A percentile compares a stretch with the other conserved stretches of the same genome.
These are phyloP conservation scores for Perca schrenkii DNA, from an alignment of 2,113 vertebrate genomes.

Conservation along the genomic window DNA sequence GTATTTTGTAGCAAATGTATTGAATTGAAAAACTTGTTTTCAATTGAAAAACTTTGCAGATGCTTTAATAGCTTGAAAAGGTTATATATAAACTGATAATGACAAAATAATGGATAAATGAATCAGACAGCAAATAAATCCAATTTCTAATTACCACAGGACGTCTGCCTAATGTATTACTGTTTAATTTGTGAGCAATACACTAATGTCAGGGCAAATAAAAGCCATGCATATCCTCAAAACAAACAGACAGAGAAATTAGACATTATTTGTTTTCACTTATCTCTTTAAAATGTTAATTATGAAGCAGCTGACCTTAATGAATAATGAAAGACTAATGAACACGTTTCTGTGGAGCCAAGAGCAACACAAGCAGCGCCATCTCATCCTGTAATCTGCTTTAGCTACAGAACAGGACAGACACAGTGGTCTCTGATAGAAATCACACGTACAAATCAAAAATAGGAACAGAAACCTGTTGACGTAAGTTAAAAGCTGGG, in stretches of 20 bases:
- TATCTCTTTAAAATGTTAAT: slow-evolving; percentile 56
- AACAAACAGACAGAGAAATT: slow-evolving; percentile 51
- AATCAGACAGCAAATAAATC: slow-evolving; percentile 60
- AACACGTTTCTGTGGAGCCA: slow-evolving; percentile 39
- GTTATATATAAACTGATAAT: slow-evolving; percentile 7
- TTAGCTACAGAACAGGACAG: slow-evolving; percentile 21
- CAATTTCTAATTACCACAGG: slow-evolving; percentile 34
- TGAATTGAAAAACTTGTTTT: not conserved
- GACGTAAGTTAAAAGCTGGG: slow-evolving; percentile 2
- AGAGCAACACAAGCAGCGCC: slow-evolving; percentile 26
- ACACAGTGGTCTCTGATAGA: not conserved
- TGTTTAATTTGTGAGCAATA: slow-evolving; percentile 41
- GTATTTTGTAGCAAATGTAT: not conserved
- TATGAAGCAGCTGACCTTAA: slow-evolving; percentile 49
- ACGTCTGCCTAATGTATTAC: slow-evolving; percentile 37
- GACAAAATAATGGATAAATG: slow-evolving; percentile 24
- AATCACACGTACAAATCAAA: slow-evolving; percentile 30
- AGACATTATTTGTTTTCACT: slow-evolving; percentile 60
- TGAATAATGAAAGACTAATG: slow-evolving; percentile 67
- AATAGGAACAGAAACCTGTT: slow-evolving; percentile 12
- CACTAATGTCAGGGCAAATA: slow-evolving; percentile 49
- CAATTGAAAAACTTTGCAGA: not conserved
- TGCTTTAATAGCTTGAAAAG: slow-evolving; percentile 17
- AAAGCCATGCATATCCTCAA: slow-evolving; percentile 42
- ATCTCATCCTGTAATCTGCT: slow-evolving; percentile 33